Evolutionary conservation across 1,140 invertebrate genomes (phyloP).

Genomic region (Drosophila truncata): DNA sequence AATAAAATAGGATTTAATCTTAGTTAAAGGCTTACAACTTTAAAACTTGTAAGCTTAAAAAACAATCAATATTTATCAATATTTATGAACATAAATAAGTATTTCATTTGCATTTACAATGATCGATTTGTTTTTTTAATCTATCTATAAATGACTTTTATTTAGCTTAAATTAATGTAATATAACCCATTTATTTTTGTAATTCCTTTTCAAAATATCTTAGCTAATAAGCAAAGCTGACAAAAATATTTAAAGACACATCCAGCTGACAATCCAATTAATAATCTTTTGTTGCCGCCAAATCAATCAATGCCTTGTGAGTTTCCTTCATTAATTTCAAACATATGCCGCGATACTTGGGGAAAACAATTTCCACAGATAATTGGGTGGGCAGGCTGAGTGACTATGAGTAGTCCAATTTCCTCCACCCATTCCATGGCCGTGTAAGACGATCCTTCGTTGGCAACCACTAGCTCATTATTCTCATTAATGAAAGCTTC

Average conservation of each 20-base stretch:
- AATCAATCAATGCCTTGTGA: conserved; percentile 62
- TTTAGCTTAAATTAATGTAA: background rate
- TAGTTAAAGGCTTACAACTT: too few species aligned
- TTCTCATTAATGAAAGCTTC: conserved; percentile 74
- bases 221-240: background rate
- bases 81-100: too few species aligned
- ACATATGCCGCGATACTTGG: conserved; percentile 59
- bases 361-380: conserved; percentile 56
- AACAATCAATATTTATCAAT: too few species aligned
- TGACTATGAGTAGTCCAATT: conserved; percentile 6
- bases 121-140: background rate
- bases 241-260: conserved; percentile 18
- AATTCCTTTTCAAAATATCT: background rate
- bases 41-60: too few species aligned
- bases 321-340: conserved; percentile 50
- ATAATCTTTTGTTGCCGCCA: conserved; percentile 34
- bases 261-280: conserved; percentile 34
- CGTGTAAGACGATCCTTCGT: conserved; percentile 14
- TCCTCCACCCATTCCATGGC: conserved; percentile 3
- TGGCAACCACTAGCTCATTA: conserved; percentile 41
- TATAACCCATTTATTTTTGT: background rate
- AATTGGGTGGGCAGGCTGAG: conserved; percentile 52
- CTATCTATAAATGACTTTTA: too few species aligned
- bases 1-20: too few species aligned
- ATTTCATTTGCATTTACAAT: background rate